Percentiles rank a stretch among this genome's conserved stretches.
Evolutionary conservation across 1,140 invertebrate species (phyloP).

Genomic region (Drosophila littoralis): DNA sequence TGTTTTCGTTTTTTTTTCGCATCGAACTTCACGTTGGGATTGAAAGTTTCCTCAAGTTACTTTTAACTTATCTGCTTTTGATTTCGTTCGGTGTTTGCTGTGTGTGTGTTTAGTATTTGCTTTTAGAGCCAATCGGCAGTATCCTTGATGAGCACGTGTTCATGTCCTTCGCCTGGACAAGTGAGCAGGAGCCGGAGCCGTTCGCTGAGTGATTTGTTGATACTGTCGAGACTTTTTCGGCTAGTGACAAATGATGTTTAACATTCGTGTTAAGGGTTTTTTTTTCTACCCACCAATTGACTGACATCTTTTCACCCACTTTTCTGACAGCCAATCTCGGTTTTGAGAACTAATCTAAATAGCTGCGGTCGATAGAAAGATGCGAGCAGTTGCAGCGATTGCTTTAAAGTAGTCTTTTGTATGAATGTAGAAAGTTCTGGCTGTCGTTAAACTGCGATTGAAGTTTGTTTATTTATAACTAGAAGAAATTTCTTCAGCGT

Average conservation of each 20-base stretch:
- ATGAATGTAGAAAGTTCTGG: no score
- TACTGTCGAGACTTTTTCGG: constrained; percentile 39
- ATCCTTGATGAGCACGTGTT: constrained; percentile 55
- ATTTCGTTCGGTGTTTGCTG: constrained; percentile 45
- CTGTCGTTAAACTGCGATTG: no score
- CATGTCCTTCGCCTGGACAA: constrained; percentile 36
- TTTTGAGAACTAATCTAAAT: background rate
- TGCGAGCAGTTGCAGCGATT: background rate
- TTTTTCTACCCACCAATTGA: background rate
- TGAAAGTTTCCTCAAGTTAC: constrained; percentile 57
- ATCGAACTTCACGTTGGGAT: constrained; percentile 49
- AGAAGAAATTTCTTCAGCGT: no score
- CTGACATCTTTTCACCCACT: constrained; percentile 6
- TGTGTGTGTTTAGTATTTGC: constrained; percentile 1
- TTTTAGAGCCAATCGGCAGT: background rate
- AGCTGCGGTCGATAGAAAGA: background rate
- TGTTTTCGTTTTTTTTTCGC: background rate
- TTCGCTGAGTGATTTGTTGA: constrained; percentile 41
- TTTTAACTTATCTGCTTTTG: constrained; percentile 67
- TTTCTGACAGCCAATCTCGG: constrained; percentile 3
- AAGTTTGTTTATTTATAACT: no score
- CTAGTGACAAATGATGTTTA: constrained; percentile 42
- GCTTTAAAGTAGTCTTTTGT: no score
- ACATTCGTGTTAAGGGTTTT: constrained; percentile 23
- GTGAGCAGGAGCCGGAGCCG: constrained; percentile 18